These are phyloP conservation scores for Pimephales promelas DNA, from an alignment of 2,113 vertebrate species.

Conservation along the genomic window DNA sequence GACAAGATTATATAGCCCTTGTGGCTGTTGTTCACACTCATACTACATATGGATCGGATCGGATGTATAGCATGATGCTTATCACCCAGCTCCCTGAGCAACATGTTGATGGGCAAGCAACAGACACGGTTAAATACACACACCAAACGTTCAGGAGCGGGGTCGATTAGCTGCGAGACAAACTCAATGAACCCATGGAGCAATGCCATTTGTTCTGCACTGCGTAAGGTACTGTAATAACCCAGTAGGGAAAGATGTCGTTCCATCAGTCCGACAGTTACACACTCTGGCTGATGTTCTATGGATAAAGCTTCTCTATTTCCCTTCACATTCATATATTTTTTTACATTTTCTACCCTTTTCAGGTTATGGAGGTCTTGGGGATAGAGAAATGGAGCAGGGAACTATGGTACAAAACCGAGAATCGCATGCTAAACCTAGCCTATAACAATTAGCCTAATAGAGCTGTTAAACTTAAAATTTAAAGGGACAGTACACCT, in stretches of 20 bases:
- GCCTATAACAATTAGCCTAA: not conserved
- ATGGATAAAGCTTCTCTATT: not conserved
- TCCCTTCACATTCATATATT: not conserved
- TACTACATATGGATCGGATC: not conserved
- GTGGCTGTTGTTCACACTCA: not conserved
- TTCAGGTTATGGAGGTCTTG: not conserved
- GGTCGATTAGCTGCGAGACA: slow-evolving; percentile 30
- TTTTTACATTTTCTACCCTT: not conserved
- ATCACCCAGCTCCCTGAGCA: not conserved
- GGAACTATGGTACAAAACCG: not conserved
- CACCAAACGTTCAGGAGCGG: slow-evolving; percentile 18
- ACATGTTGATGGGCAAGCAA: not conserved
- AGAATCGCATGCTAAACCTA: not conserved
- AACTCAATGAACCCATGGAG: slow-evolving; percentile 29
- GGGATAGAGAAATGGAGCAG: not conserved
- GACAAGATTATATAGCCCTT: slow-evolving; percentile 5
- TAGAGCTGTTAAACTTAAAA: not conserved
- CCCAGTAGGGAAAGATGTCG: slow-evolving; percentile 23
- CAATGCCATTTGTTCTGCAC: slow-evolving; percentile 31
- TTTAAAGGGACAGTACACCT: not conserved
- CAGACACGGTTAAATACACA: slow-evolving; percentile 10
- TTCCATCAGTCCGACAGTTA: slow-evolving; percentile 10
- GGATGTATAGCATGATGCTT: not conserved
- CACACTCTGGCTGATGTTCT: not conserved
- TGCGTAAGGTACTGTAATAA: slow-evolving; percentile 19